A percentile compares a stretch with the other conserved stretches of the same genome.
Conservation (phyloP, 2,113 vertebrate species). For the Rhombomys opimus region DNA sequence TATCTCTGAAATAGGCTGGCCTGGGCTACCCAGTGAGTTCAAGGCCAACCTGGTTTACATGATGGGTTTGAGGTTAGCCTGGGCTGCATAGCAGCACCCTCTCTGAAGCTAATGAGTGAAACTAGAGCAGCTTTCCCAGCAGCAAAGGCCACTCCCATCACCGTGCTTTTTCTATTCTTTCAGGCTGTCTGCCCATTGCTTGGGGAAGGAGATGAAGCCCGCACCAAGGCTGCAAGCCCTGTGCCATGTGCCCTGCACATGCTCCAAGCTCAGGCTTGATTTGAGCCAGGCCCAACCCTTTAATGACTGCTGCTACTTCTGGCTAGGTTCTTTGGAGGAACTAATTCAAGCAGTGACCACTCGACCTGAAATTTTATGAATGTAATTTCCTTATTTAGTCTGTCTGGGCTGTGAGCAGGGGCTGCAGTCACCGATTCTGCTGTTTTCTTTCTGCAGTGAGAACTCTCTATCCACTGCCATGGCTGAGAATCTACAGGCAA, state of each 20-base stretch:
- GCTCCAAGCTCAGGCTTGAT: background rate
- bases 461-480: background rate
- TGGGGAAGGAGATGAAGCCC: background rate
- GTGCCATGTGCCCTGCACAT: background rate
- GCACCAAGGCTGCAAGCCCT: background rate
- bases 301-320: constrained; percentile 68
- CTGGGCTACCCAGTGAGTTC: background rate
- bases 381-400: constrained; percentile 73
- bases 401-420: constrained; percentile 8
- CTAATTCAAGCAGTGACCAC: constrained; percentile 67
- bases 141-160: background rate
- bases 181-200: background rate
- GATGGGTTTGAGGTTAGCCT: background rate
- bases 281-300: constrained; percentile 66
- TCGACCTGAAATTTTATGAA: constrained; percentile 71
- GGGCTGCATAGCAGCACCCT: background rate
- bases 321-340: constrained; percentile 67
- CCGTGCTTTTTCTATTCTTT: background rate
- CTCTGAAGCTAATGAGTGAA: background rate
- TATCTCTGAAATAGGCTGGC: background rate
- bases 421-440: constrained; percentile 28
- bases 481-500: background rate
- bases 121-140: background rate
- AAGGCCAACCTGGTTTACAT: background rate
- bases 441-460: background rate